phyloP scores from a whole-genome alignment of 2,888 invertebrate genomes.

The Acanthoscelides obtectus region DNA sequence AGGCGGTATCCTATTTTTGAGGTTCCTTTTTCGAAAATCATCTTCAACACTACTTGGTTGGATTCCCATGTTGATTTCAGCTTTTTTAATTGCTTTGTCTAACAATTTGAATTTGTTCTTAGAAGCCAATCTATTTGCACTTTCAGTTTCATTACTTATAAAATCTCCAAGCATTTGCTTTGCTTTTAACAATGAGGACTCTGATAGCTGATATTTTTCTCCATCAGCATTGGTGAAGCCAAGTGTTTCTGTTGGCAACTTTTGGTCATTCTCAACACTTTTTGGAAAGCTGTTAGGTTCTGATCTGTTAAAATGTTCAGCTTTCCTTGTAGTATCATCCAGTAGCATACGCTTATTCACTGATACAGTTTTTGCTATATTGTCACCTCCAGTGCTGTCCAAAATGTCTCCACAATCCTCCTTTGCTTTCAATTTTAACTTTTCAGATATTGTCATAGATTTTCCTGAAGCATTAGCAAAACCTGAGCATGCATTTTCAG shows the following conservation, averaged over 20 bases:
- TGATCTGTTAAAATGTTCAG: neutral
- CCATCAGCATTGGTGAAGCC: slow-evolving; percentile 40
- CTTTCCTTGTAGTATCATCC: neutral
- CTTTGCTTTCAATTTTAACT: neutral
- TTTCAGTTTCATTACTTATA: slow-evolving; percentile 42
- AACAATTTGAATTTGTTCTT: slow-evolving; percentile 9
- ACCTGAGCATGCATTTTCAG: neutral
- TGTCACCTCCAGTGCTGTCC: neutral
- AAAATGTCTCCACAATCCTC: neutral
- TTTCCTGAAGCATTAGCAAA: neutral
- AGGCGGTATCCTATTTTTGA: neutral
- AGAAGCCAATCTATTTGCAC: neutral
- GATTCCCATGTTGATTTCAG: slow-evolving; percentile 2
- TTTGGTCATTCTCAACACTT: neutral
- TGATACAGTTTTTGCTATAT: neutral
- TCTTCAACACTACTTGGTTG: neutral
- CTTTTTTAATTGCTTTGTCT: slow-evolving; percentile 4
- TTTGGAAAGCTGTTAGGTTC: neutral
- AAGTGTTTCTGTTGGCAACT: slow-evolving; percentile 22
- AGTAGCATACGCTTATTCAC: neutral
- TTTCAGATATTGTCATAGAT: neutral
- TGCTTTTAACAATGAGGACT: slow-evolving; percentile 6
- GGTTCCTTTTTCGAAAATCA: neutral
- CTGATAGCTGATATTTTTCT: slow-evolving; percentile 33
- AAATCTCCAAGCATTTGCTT: slow-evolving; percentile 4